Evolutionary conservation across 1,140 invertebrate species (phyloP).

Genomic region (Euwallacea fornicatus): DNA sequence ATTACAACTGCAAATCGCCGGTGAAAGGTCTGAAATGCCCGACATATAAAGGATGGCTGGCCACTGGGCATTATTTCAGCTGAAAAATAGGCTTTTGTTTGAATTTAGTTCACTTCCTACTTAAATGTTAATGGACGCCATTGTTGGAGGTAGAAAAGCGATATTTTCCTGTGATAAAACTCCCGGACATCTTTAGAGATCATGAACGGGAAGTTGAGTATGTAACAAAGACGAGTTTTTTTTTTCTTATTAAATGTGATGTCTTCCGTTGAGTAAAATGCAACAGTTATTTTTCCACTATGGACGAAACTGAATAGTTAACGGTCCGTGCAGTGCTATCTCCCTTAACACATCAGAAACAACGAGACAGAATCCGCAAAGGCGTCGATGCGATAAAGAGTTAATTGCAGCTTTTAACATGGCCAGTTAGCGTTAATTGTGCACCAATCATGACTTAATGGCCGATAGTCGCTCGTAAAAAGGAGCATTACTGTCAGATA

Average conservation of each 20-base stretch:
- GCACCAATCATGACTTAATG: conserved; percentile 26
- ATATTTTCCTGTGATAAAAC: too few relatives aligned
- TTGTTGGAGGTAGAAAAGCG: background rate
- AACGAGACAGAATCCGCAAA: conserved; percentile 25
- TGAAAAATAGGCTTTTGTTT: background rate
- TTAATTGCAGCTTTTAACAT: conserved; percentile 30
- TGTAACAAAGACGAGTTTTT: too few relatives aligned
- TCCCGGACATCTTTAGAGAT: too few relatives aligned
- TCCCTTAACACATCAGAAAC: conserved; percentile 14
- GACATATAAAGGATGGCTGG: conserved; percentile 14
- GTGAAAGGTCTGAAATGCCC: conserved; percentile 2
- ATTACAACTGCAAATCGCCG: conserved; percentile 5
- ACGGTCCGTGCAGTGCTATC: conserved; percentile 17
- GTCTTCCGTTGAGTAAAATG: background rate
- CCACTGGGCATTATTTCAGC: conserved; percentile 7
- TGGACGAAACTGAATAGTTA: conserved; percentile 17
- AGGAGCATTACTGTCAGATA: conserved; percentile 15
- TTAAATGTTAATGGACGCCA: background rate
- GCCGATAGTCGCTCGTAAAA: conserved; percentile 23
- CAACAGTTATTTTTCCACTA: background rate
- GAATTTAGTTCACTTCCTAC: conserved; percentile 2
- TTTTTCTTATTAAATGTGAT: too few relatives aligned
- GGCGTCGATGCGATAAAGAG: conserved; percentile 22
- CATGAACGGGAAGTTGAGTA: too few relatives aligned
- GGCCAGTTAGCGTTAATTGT: conserved; percentile 29